A percentile compares a stretch with the other conserved stretches of the same genome.
Evolutionary conservation across 2,797 vertebrate genomes (phyloP).

Genomic region (Spinibarbus caldwelli): DNA sequence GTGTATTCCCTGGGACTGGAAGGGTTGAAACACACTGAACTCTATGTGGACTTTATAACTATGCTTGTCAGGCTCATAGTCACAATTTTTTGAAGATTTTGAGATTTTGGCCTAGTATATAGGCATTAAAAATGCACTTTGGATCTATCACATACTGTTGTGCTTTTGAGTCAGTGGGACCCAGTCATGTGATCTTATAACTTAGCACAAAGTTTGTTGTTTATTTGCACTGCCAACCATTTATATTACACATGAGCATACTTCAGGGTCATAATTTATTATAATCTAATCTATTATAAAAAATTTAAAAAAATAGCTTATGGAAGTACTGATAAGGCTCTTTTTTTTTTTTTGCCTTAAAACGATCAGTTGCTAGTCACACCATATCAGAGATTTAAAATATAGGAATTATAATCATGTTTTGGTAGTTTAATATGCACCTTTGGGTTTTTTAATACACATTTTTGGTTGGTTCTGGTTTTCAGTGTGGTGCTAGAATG

Average conservation of each 20-base stretch:
- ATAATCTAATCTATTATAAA: no score
- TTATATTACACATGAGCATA: neutral
- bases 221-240: neutral
- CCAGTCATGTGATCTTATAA: neutral
- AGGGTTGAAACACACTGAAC: constrained; percentile 71
- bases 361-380: neutral
- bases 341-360: neutral
- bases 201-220: neutral
- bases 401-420: neutral
- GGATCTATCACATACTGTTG: neutral
- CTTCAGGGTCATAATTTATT: neutral
- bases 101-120: constrained; percentile 22
- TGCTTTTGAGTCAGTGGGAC: constrained; percentile 2
- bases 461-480: neutral
- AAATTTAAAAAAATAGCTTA: neutral
- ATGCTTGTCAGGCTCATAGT: neutral
- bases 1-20: constrained; percentile 97
- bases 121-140: constrained; percentile 37
- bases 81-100: neutral
- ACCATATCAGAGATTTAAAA: neutral
- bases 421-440: neutral
- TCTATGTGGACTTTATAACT: neutral
- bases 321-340: neutral
- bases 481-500: neutral
- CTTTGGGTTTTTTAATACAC: neutral